Evolutionary conservation across 1,140 invertebrate genomes (phyloP).

Genomic region (Achroia grisella): DNA sequence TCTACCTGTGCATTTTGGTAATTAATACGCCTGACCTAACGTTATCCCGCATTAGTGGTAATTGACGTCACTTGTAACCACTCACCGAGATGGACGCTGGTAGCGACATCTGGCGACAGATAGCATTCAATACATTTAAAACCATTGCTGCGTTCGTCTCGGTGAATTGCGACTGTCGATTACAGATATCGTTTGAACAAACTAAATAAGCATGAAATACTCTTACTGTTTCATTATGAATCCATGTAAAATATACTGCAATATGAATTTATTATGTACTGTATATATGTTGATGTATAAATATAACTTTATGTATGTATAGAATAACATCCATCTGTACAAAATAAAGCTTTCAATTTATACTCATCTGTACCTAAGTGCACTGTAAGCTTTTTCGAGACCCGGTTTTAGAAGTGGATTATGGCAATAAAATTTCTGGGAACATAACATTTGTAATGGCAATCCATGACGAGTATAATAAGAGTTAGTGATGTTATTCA

Average conservation of each 20-base stretch:
- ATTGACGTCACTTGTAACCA: constrained; percentile 10
- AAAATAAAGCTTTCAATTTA: no score
- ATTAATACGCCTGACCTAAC: neutral
- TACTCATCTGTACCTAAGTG: no score
- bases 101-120: constrained; percentile 17
- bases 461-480: no score
- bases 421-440: no score
- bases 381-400: no score
- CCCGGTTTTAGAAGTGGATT: no score
- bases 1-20: neutral
- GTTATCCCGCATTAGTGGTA: constrained; percentile 6
- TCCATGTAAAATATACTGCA: constrained; percentile 7
- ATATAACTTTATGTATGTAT: no score
- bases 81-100: neutral
- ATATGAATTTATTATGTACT: no score
- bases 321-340: no score
- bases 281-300: no score
- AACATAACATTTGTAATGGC: no score
- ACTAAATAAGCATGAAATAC: constrained; percentile 47
- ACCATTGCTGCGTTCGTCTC: constrained; percentile 29
- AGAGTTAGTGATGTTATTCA: no score
- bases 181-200: constrained; percentile 31
- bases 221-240: constrained; percentile 29
- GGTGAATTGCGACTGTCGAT: constrained; percentile 40
- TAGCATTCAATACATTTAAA: constrained; percentile 43